phyloP scores from a whole-genome alignment of 2,113 vertebrate genomes.

The Aythya baeri region DNA sequence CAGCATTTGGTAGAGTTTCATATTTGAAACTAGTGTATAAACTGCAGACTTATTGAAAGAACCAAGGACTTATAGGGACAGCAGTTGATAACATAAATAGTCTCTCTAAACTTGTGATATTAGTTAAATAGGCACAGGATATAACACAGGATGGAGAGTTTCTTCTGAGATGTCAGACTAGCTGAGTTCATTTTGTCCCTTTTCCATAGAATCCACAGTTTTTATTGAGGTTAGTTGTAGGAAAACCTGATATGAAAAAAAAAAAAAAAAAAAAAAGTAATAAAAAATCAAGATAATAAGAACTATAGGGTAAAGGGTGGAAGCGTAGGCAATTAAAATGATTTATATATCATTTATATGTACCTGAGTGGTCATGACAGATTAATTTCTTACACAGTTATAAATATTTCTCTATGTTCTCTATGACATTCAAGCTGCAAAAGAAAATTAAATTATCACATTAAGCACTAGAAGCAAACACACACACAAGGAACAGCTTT shows the following conservation, averaged over 20 bases:
- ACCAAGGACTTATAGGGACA: not conserved
- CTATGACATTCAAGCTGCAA: too few relatives aligned
- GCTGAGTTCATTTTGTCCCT: accelerated
- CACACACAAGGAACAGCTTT: not conserved
- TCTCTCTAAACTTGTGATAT: not conserved
- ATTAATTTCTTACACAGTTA: not conserved
- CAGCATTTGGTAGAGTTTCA: not conserved
- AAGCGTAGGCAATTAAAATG: not conserved
- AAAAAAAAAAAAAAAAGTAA: accelerated
- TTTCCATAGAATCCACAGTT: not conserved
- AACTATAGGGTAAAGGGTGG: not conserved
- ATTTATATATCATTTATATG: not conserved
- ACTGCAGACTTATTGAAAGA: not conserved
- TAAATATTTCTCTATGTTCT: not conserved
- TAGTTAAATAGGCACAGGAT: not conserved
- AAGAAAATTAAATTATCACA: not conserved
- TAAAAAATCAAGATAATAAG: not conserved
- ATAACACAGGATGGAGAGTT: not conserved
- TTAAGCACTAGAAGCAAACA: not conserved
- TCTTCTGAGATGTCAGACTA: not conserved
- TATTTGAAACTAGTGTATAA: not conserved
- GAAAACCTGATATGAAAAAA: not conserved
- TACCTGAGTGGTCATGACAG: not conserved
- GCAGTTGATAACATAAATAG: not conserved
- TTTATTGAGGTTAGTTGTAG: not conserved